Evolutionary conservation across 2,888 invertebrate species (phyloP), one percentile per base, ranked within the genome.

Genomic region (Xestia c-nigrum): DNA sequence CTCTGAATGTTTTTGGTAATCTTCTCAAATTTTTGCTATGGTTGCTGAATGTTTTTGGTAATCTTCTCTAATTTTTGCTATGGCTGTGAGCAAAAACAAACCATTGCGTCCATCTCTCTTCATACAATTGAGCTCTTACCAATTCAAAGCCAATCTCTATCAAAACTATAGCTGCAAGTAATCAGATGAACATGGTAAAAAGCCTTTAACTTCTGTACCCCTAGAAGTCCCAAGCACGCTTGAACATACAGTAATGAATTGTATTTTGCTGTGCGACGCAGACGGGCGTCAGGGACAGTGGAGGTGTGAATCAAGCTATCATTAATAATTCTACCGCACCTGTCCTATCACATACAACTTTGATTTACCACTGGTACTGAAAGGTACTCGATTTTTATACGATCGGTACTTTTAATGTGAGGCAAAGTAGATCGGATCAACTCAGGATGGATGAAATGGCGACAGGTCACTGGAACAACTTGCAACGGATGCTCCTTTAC

Each of bases 291-390:
- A 83, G 85, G 85, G 88, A 88, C 88, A 87, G 79, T 50, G 84
- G 86, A 82, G 88, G 89, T 89, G 89, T 89, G 89, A 92, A 91
- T 91, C 92, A 89, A 89, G 84, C 81, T 76, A 86, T 90, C 92
- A 93, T 95, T 93, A 94, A 94, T 95, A 93, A 94, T 92, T 89
- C 88, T 79, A 83, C 67, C 84, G 66, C 95, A 95, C 93, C 94
- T 94, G 94, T 89, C 90, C 81, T 88, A 87, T 92, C 91, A 85
- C 91, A 91, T 83, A 84, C 85, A 84, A 83, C 71, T 52, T 74
- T 83, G 87, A 86, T 87, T 88, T 91, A 92, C 91, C 84, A 90
- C 72, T 74, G 88, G 85, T 80, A 68, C 71, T 65, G 31, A 61
- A 73, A 72, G 72, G 47, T 47, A 76, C 61, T 80, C 77, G 80